Conservation (phyloP, 2,113 vertebrate species). For the Podilymbus podiceps region DNA sequence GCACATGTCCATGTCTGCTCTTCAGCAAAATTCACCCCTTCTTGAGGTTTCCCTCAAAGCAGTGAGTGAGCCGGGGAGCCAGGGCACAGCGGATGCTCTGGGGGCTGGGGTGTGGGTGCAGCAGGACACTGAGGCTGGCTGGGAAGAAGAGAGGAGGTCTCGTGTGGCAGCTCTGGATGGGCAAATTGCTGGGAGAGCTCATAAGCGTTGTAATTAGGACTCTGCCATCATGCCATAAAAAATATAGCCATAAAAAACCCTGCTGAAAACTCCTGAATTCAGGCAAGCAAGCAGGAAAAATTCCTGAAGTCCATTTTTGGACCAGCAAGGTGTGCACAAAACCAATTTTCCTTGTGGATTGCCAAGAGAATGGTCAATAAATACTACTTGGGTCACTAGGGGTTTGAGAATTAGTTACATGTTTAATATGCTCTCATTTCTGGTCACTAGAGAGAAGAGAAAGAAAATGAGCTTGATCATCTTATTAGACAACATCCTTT, state of each 20-base stretch:
- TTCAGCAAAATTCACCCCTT: neutral
- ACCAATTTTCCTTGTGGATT: neutral
- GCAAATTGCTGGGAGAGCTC: neutral
- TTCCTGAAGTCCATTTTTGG: neutral
- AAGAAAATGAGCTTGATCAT: neutral
- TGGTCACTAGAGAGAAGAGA: neutral
- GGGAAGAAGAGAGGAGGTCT: neutral
- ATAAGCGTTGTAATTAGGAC: fast-evolving
- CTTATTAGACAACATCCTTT: neutral
- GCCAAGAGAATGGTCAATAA: neutral
- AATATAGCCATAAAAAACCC: neutral
- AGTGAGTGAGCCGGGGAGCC: neutral
- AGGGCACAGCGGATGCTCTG: neutral
- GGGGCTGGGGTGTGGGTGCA: neutral
- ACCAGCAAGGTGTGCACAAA: neutral
- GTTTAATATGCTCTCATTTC: slow-evolving; percentile 8
- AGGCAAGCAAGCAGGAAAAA: neutral
- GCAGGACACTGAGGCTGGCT: neutral
- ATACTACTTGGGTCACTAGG: neutral
- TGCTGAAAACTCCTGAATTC: neutral
- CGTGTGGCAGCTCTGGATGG: neutral
- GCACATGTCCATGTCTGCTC: neutral
- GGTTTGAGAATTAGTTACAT: slow-evolving; percentile 24
- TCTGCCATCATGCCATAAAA: neutral
- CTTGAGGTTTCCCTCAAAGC: neutral